Percentiles rank a stretch among this genome's conserved stretches.
Conservation (phyloP, 35 echinoderm and acorn worm genomes). For the Apostichopus parvimensis region DNA sequence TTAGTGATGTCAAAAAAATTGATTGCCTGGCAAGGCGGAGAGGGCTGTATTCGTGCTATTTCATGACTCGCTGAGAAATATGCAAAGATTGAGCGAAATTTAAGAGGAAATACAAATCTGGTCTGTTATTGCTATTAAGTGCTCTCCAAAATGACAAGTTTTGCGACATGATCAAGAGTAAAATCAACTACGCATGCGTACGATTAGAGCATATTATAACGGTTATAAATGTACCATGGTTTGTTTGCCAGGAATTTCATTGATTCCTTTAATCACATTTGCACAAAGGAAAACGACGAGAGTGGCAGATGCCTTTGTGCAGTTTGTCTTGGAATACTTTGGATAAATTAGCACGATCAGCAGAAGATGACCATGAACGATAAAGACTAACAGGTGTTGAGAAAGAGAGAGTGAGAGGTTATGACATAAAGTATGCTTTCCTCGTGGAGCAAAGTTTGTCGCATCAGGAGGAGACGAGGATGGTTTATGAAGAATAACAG, state of each 20-base stretch:
- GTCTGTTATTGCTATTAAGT: neutral
- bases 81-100: neutral
- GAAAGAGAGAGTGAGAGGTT: too few relatives aligned
- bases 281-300: too few relatives aligned
- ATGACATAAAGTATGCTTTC: too few relatives aligned
- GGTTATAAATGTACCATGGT: neutral
- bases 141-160: too few relatives aligned
- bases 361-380: too few relatives aligned
- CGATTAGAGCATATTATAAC: neutral
- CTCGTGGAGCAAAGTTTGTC: too few relatives aligned
- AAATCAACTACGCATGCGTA: neutral
- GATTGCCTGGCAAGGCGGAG: neutral
- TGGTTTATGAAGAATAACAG: too few relatives aligned
- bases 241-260: neutral
- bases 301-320: too few relatives aligned
- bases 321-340: too few relatives aligned
- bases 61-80: constrained; percentile 1
- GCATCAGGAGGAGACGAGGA: too few relatives aligned
- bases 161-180: neutral
- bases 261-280: neutral
- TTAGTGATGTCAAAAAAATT: neutral
- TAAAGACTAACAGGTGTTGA: too few relatives aligned
- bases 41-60: neutral
- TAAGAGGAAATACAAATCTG: neutral
- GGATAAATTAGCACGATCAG: too few relatives aligned